Evolutionary conservation across 2,888 invertebrate species (phyloP).

Genomic region (Coleophora deauratella): DNA sequence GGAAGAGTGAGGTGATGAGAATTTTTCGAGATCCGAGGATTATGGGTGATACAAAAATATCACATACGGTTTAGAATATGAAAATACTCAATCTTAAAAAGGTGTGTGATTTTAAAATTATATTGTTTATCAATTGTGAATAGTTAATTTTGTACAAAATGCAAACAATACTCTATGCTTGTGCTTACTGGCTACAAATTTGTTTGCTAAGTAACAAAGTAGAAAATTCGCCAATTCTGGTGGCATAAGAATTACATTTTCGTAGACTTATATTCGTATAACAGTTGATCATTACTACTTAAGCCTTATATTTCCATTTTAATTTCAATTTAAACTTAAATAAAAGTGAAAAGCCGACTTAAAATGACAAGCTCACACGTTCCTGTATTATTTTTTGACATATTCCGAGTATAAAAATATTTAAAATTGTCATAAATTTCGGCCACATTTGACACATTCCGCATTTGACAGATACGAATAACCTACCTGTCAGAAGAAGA

Average conservation of each 20-base stretch:
- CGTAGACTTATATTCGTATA: constrained; percentile 19
- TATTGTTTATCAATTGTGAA: constrained; percentile 22
- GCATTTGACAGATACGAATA: background rate
- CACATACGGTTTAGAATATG: constrained; percentile 63
- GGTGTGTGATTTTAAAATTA: constrained; percentile 27
- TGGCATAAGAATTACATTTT: constrained; percentile 34
- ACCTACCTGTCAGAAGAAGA: background rate
- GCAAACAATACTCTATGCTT: constrained; percentile 45
- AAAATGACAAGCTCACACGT: constrained; percentile 63
- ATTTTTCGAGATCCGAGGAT: constrained; percentile 8
- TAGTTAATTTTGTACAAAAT: constrained; percentile 47
- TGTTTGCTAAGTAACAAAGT: constrained; percentile 55
- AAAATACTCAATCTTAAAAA: constrained; percentile 38
- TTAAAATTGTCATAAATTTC: constrained; percentile 32
- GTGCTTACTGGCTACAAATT: constrained; percentile 49
- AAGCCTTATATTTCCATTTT: constrained; percentile 6
- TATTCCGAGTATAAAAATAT: constrained; percentile 61
- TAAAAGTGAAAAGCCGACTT: constrained; percentile 39
- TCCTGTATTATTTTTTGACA: constrained; percentile 59
- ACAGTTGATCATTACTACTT: constrained; percentile 17
- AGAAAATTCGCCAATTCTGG: constrained; percentile 36
- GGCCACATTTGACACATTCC: too few species aligned
- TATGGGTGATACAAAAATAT: constrained; percentile 56
- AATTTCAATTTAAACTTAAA: constrained; percentile 23
- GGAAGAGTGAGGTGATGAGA: background rate